These are phyloP conservation scores for Sceloporus undulatus DNA, from an alignment of 2,113 vertebrate species.

Conservation along the genomic window DNA sequence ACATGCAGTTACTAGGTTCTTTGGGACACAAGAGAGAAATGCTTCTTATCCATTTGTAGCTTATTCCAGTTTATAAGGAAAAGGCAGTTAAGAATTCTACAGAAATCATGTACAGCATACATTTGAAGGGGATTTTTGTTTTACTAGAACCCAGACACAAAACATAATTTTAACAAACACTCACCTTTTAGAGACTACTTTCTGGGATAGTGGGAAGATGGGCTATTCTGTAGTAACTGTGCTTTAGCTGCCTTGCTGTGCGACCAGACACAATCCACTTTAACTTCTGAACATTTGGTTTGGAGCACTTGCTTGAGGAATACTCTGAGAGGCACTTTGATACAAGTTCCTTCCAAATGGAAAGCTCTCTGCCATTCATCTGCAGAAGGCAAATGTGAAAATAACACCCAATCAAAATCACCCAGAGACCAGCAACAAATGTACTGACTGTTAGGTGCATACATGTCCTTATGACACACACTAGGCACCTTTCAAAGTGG, in stretches of 20 bases:
- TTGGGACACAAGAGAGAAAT: not conserved
- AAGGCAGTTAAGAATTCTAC: not conserved
- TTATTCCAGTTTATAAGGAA: not conserved
- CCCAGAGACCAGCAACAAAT: not conserved
- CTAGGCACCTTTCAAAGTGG: not conserved
- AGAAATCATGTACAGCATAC: not conserved
- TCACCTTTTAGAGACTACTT: slow-evolving; percentile 77
- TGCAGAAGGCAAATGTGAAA: slow-evolving; percentile 61
- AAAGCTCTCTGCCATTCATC: slow-evolving; percentile 88
- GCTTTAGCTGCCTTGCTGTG: slow-evolving; percentile 92
- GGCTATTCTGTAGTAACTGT: slow-evolving; percentile 93
- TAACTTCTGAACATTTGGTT: slow-evolving; percentile 90
- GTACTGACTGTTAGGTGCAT: not conserved
- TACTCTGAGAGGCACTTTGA: slow-evolving; percentile 94
- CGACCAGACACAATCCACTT: slow-evolving; percentile 96
- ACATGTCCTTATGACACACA: not conserved
- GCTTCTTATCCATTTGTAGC: not conserved
- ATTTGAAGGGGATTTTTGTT: not conserved
- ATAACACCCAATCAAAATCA: not conserved
- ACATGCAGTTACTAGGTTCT: not conserved
- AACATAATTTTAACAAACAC: slow-evolving; percentile 11
- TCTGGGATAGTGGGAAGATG: slow-evolving; percentile 97
- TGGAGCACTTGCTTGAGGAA: slow-evolving; percentile 89
- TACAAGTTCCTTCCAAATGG: slow-evolving; percentile 89
- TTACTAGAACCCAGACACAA: not conserved